Evolutionary conservation across 2,888 invertebrate species (phyloP), one percentile per base, ranked within the genome.

Genomic region (Orchesella flavescens): DNA sequence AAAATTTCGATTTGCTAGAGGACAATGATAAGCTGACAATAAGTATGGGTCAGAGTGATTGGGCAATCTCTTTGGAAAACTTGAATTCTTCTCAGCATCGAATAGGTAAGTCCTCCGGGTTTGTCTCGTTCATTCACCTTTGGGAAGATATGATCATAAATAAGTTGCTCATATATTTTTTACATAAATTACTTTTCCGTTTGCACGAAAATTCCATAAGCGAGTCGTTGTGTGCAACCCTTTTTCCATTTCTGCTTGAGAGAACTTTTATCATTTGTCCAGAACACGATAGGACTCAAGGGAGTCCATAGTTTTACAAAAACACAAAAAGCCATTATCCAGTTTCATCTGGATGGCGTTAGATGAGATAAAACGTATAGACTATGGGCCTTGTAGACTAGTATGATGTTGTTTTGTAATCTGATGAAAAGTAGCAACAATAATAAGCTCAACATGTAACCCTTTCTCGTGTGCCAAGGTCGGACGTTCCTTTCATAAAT

Each of bases 1-100:
- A 72, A n/a, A 71, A 63, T 12, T 43, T 76, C 15, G 82, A 83
- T 24, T 43, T 78, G 21, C 61, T 83, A 12, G 55, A 59, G 59
- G 68, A 83, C 10, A 57, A 83, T 61, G 83, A 78, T 65, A 73
- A 73, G 73, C 9, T 83, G 44, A 77, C 83, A 19, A 65, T 78
- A 0, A 83, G 68, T 57, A 57, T 77, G 19, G 73, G 73, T 3
- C 53, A 57, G 21, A 57, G 66, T 13, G 83, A 73, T 2, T 73
- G 65, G 59, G 55, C 83, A 4, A 46, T 83, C 46, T 17, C 77
- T 59, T 68, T 83, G 77, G 83, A 77, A 49, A 72, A 73, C 53
- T 57, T 83, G 46, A 83, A 83, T 59, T 73, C 49, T 21, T 77
- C 83, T 55, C 65, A 34, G 1, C 49, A 49, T 21, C 69, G 19